Conservation (phyloP, 1,140 invertebrate genomes). For the Fopius arisanus region DNA sequence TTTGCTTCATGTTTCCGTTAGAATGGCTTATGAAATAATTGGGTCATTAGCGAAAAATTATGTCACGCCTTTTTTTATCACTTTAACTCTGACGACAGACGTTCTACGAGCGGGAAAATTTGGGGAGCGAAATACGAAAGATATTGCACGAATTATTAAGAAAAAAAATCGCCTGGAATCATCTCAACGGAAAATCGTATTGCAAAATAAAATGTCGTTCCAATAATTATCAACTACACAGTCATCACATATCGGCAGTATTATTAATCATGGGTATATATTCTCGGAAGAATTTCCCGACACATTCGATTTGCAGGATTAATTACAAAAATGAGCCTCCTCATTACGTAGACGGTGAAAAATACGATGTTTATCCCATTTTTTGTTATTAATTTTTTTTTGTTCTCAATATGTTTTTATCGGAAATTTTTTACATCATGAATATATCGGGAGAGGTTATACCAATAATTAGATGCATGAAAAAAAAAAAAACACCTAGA, state of each 20-base stretch:
- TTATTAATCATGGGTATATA: not conserved
- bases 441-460: not conserved
- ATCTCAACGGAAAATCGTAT: not conserved
- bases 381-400: not conserved
- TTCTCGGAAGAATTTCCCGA: not conserved
- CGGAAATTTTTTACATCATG: not conserved
- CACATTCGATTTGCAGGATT: not conserved
- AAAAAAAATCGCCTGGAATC: too few species aligned
- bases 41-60: not conserved
- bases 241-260: not conserved
- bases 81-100: too few species aligned
- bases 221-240: not conserved
- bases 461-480: not conserved
- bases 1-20: not conserved
- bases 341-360: not conserved
- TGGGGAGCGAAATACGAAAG: too few species aligned
- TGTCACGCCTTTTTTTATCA: not conserved
- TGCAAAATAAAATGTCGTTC: not conserved
- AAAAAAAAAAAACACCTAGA: constrained; percentile 20
- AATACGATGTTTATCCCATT: not conserved
- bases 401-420: constrained; percentile 5
- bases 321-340: not conserved
- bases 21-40: not conserved
- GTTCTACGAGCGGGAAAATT: too few species aligned
- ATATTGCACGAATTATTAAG: too few species aligned